Evolutionary conservation across 2,888 invertebrate species (phyloP).

Genomic region (Plagiodera versicolora): DNA sequence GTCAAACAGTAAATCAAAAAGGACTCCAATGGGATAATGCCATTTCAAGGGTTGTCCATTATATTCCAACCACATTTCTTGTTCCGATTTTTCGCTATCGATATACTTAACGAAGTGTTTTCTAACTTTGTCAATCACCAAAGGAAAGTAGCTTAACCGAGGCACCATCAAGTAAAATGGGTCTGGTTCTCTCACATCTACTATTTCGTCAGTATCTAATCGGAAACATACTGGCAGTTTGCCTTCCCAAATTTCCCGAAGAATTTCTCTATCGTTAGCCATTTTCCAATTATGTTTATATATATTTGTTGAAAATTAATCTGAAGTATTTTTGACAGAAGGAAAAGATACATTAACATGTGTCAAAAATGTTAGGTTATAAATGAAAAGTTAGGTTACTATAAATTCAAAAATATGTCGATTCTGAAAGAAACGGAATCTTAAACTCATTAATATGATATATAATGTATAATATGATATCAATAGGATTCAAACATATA

Average conservation of each 20-base stretch:
- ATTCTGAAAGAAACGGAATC: too few relatives aligned
- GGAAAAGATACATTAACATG: too few relatives aligned
- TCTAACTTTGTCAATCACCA: slow-evolving; percentile 93
- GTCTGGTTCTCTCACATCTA: slow-evolving; percentile 87
- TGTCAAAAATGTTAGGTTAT: too few relatives aligned
- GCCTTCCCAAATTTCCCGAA: slow-evolving; percentile 95
- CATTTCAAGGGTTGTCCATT: slow-evolving; percentile 91
- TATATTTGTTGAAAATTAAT: too few relatives aligned
- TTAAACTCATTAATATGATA: too few relatives aligned
- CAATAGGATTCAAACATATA: too few relatives aligned
- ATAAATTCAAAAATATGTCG: too few relatives aligned
- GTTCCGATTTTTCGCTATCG: slow-evolving; percentile 77
- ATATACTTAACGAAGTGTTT: slow-evolving; percentile 86
- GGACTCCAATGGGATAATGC: slow-evolving; percentile 85
- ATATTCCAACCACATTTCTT: slow-evolving; percentile 93
- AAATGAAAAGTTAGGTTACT: too few relatives aligned
- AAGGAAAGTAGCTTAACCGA: slow-evolving; percentile 89
- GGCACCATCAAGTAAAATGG: slow-evolving; percentile 93
- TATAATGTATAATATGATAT: too few relatives aligned
- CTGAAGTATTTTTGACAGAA: too few relatives aligned
- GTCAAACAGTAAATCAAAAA: slow-evolving; percentile 79
- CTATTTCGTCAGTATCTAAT: slow-evolving; percentile 84
- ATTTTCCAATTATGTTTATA: too few relatives aligned
- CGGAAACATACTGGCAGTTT: slow-evolving; percentile 92
- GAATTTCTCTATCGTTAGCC: slow-evolving; percentile 94